Evolutionary conservation across 2,888 invertebrate species (phyloP), one percentile per base, ranked within the genome.

Genomic region (Hypselothyrea guttata): DNA sequence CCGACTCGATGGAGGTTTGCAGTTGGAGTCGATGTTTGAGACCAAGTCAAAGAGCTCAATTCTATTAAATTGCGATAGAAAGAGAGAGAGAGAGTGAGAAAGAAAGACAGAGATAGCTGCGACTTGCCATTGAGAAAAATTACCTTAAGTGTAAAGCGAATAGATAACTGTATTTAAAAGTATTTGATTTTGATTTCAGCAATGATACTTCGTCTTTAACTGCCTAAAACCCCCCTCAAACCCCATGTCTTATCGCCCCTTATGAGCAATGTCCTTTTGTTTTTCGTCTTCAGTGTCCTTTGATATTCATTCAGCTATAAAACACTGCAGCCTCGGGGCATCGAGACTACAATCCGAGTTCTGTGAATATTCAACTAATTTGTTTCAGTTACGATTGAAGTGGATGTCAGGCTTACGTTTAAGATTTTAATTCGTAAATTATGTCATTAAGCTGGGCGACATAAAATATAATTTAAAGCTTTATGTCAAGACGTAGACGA

Each of bases 311-410:
- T 71, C 49, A n/a, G 45, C 54, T 54, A 38, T 44, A 69, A 72
- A 53, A 52, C 47, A 40, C 42, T 72, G 9, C 38, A 33, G 57
- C 76, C 77, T 40, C 34, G 12, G 60, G 77, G 37, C 9, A 46
- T n/a, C n/a, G n/a, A n/a, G n/a, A n/a, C n/a, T 34, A 77, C 83
- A 75, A 77, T 81, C 56, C 49, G 27, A 11, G 55, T 64, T 64
- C 52, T 22, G 52, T 9, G 13, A 42, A 45, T 49, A 52, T 67
- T 52, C 63, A 61, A 58, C 79, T 84, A 78, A 84, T 84, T 84
- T 84, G 71, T 57, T 59, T 57, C 45, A 35, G 31, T 35, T 58
- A 16, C 46, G 34, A 48, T 61, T 63, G 44, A 64, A 59, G 71
- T 73, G 2, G 22, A n/a, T 30, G 18, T 34, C n/a, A 12, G 22